These are phyloP conservation scores for Thamnophis elegans DNA, from an alignment of 2,797 vertebrate genomes.

Conservation along the genomic window DNA sequence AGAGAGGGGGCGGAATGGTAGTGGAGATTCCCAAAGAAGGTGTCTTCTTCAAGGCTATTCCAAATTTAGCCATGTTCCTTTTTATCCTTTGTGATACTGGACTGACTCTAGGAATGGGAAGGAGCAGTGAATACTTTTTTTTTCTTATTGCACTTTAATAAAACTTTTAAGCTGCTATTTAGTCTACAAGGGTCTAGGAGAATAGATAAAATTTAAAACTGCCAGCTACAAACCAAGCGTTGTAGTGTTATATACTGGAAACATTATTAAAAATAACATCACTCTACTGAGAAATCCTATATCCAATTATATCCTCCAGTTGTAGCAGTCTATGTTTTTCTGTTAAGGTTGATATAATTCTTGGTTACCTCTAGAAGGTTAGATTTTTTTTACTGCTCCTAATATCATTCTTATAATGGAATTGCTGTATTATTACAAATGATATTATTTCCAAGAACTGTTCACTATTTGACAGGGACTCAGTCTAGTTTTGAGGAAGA, in stretches of 20 bases:
- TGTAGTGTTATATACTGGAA: background rate
- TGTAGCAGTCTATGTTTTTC: background rate
- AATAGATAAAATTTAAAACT: background rate
- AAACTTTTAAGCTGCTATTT: background rate
- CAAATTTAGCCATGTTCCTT: background rate
- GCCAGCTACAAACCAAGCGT: background rate
- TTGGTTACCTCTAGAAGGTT: background rate
- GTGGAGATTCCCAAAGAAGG: background rate
- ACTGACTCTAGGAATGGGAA: background rate
- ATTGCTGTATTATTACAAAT: background rate
- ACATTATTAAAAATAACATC: background rate
- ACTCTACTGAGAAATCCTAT: background rate
- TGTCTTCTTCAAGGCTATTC: background rate
- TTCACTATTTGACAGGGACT: background rate
- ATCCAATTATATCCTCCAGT: background rate
- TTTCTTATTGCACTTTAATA: background rate
- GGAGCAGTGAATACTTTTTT: background rate
- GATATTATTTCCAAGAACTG: background rate
- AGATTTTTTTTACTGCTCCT: background rate
- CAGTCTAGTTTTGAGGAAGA: background rate
- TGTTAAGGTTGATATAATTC: background rate
- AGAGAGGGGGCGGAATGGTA: background rate
- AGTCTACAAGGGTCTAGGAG: background rate
- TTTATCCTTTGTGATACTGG: background rate
- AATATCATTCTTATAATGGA: background rate